phyloP scores from a whole-genome alignment of 37 sponge, comb jelly and placozoan species.

The Amphimedon queenslandica region DNA sequence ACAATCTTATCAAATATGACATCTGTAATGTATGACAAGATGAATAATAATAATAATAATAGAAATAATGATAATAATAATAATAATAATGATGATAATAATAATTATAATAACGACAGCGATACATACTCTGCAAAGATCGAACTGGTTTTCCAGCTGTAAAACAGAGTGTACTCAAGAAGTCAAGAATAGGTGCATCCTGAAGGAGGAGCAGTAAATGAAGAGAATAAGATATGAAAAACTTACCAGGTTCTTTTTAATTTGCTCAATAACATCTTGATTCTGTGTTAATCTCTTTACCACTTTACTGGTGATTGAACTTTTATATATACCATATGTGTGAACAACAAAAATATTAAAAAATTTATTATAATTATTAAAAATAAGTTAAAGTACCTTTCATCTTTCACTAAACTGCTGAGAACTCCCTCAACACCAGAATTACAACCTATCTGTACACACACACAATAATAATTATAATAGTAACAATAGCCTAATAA shows the following conservation, averaged over 20 bases:
- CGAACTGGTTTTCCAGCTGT: not conserved
- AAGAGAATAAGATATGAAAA: not conserved
- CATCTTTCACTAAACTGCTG: not conserved
- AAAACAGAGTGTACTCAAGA: slow-evolving; percentile 2
- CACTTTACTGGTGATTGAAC: not conserved
- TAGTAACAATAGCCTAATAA: not conserved
- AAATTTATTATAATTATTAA: not conserved
- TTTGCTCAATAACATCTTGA: not conserved
- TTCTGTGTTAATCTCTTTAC: not conserved
- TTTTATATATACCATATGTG: too few relatives aligned
- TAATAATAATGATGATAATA: too few relatives aligned
- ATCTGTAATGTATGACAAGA: too few relatives aligned
- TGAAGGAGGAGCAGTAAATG: not conserved
- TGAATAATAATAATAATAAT: too few relatives aligned
- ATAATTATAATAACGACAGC: too few relatives aligned
- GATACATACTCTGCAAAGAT: not conserved
- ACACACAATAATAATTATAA: not conserved
- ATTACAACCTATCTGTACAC: slow-evolving; percentile 12
- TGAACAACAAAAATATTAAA: too few relatives aligned
- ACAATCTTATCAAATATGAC: too few relatives aligned
- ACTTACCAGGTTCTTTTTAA: not conserved
- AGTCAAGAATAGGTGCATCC: not conserved
- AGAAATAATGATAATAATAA: too few relatives aligned
- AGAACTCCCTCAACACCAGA: not conserved
- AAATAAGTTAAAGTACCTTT: not conserved